Evolutionary conservation across 2,113 vertebrate species (phyloP), one percentile per base, ranked within the genome.

Genomic region (Typhlomys cinereus): DNA sequence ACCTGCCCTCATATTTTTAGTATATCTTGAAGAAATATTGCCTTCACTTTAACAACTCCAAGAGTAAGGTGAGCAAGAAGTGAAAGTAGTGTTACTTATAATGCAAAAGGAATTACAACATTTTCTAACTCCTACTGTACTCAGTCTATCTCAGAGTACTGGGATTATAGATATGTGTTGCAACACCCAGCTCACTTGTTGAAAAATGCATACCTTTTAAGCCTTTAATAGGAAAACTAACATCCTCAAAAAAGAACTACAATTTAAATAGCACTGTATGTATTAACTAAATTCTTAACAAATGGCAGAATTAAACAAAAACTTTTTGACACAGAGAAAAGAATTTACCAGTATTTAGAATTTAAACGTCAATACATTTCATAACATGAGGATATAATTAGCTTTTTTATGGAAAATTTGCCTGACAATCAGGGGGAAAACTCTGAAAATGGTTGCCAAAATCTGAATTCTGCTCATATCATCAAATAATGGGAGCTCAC

Each of bases 271-370:
- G 23, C 25, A 31, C 8, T 83, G 41, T 81, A 41, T 44, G 9
- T n/a, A 5, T 54, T n/a, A 15, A 54, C 44, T 88, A 76, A 41
- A 67, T 93, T 66, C 50, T 10, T 4, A 88, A 41, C 57, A 74
- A 59, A 1, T 69, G 54, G 36, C 12, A 81, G 20, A 67, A 50
- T 34, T 39, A 50, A n/a, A 29, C 50, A 8, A 88, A n/a, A 52
- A 29, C 23, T 52, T 27, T 73, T 73, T 66, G 48, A 87, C 25
- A 15, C 13, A 74, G 23, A 4, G 2, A 14, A 9, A 39, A 34
- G 10, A 29, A 23, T 70, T 78, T 59, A 85, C 62, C 64, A 85
- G 54, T 52, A n/a, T 73, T 85, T 88, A 85, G 83, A 44, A 89
- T 79, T 64, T 70, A 78, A 93, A 41, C 34, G 41, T 71, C 36